Base-by-base conservation (phyloP, 2,888 invertebrate species). In the Eilema sororculum region DNA sequence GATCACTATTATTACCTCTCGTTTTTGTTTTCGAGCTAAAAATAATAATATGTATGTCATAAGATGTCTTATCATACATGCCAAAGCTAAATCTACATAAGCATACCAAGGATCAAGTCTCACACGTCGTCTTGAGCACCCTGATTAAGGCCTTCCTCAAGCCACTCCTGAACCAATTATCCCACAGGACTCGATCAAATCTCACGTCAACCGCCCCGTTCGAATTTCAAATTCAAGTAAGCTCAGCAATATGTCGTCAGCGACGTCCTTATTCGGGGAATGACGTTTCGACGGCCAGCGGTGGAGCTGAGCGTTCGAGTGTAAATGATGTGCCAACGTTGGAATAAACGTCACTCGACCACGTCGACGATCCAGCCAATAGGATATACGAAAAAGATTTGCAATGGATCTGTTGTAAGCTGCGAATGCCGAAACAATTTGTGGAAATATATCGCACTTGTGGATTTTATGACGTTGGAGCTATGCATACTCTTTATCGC, bases 241-340 rank as follows among this genome's bases (percentile, higher is more conserved):
- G 75, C 82, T 83, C 82, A 71, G 81, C 77, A 83, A 79, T 83
- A 77, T 72, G 77, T 80, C 80, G 79, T 69, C 71, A 69, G 63
- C 68, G 65, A 81, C 57, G 71, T 76, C 76, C 82, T 82, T 78
- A 76, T 70, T 76, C 77, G 73, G 67, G 79, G 72, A 76, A 80
- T 84, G 84, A 84, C 86, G 79, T 78, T 76, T 77, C 76, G 73
- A 75, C 80, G 79, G 67, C 85, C 74, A 68, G 74, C 70, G 64
- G 67, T 68, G 67, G 66, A 69, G 75, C 57, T 71, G 79, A 70
- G 72, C 82, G 69, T 70, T 83, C 83, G 78, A 88, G 89, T 88
- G 87, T 83, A 85, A 88, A 86, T 87, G 84, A 87, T 85, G 87
- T 86, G 85, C 83, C 73, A 80, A 75, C 73, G 70, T 37, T 73